Evolutionary conservation across 2,113 vertebrate species (phyloP), one percentile per base, ranked within the genome.

Genomic region (Gymnocephalus cernua): DNA sequence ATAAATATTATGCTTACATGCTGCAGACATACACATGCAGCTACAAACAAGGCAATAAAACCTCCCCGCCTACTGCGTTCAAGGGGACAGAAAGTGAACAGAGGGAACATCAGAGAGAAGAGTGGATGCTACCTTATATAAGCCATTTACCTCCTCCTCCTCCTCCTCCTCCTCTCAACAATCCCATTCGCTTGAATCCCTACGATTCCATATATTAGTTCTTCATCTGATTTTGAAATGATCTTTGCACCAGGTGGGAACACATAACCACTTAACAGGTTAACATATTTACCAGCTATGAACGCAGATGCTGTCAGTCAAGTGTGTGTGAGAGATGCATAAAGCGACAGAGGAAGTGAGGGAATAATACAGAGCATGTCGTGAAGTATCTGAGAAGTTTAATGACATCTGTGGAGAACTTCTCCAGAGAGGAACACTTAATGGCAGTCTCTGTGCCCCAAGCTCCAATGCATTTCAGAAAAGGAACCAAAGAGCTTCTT

Each of bases 361-460:
- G 18, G 16, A 59, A n/a, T 48, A 38, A 38, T 25, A n/a, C 1
- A 63, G 59, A 45, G 61, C 8, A 72, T 29, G 32, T 38, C 23
- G 75, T 23, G 66, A 58, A 51, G 81, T 67, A 82, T 74, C 71
- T 67, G 83, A 77, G 75, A 63, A 78, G 48, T 77, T 53, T 91
- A 87, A 89, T 92, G 86, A 88, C 77, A 90, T 92, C 85, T 79
- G 86, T 35, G 29, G 48, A 84, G 77, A 82, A 79, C 59, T 70
- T 85, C 67, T 86, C 62, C 62, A 59, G 72, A 67, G 74, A 83
- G 58, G 76, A 77, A 59, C 27, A 76, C 83, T 86, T 86, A 89
- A 85, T 93, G 82, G 82, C 82, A 76, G 62, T 61, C 45, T 87
- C 72, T 75, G 74, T 80, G 81, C 27, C 64, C 56, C 71, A 53